These are phyloP conservation scores for Ectemnius lituratus DNA, from an alignment of 2,888 invertebrate species.

Conservation along the genomic window DNA sequence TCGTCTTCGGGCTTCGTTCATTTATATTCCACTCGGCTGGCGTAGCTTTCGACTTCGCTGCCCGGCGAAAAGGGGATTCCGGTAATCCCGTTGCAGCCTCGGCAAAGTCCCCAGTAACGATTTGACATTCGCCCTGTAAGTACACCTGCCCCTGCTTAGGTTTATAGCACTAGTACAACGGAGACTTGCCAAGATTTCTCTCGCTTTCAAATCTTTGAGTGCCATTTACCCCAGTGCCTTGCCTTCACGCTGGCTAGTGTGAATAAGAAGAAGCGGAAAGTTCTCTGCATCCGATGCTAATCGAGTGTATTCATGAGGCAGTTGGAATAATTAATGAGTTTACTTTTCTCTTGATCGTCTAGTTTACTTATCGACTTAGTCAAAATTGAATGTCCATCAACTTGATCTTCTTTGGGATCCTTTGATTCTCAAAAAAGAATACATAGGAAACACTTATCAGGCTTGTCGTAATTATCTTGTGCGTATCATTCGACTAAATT, in stretches of 20 bases:
- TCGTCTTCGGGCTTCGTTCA: conserved; percentile 58
- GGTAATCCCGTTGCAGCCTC: conserved; percentile 55
- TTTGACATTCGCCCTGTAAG: conserved; percentile 55
- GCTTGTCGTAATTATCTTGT: not conserved
- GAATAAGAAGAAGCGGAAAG: not conserved
- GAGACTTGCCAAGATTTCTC: too few relatives aligned
- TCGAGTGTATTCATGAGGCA: not conserved
- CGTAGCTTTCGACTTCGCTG: conserved; percentile 56
- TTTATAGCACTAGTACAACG: too few relatives aligned
- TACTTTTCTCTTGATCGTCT: conserved; percentile 9
- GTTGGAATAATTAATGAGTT: conserved; percentile 8
- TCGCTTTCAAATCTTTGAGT: too few relatives aligned
- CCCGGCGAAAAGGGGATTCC: conserved; percentile 18
- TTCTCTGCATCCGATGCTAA: not conserved
- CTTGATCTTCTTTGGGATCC: too few relatives aligned
- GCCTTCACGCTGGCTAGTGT: too few relatives aligned
- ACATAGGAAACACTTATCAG: too few relatives aligned
- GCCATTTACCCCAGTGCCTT: too few relatives aligned
- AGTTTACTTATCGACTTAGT: too few relatives aligned
- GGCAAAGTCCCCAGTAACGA: conserved; percentile 59
- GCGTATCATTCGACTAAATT: conserved; percentile 44
- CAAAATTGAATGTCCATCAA: too few relatives aligned
- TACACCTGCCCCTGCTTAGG: conserved; percentile 15
- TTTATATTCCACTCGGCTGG: conserved; percentile 61
- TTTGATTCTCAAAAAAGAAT: too few relatives aligned